Evolutionary conservation across 2,113 vertebrate genomes (phyloP).

Genomic region (Campylomormyrus tamandua): DNA sequence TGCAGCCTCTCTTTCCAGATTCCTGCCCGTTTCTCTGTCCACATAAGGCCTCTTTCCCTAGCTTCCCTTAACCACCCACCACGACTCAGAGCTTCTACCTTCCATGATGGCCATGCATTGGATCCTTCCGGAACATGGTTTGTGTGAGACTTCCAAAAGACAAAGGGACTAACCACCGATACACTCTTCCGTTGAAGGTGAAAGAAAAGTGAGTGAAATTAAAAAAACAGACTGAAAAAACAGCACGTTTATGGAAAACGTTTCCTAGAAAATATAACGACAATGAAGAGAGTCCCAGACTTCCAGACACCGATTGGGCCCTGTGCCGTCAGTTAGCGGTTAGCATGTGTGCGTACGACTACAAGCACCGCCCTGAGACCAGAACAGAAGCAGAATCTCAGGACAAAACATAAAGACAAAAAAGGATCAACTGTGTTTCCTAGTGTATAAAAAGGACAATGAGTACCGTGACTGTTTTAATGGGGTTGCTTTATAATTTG

Average conservation of each 20-base stretch:
- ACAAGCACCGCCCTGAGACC: slow-evolving; percentile 66
- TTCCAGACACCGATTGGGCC: slow-evolving; percentile 67
- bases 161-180: neutral
- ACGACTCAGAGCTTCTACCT: neutral
- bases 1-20: neutral
- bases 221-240: slow-evolving; percentile 39
- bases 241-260: slow-evolving; percentile 51
- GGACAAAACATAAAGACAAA: slow-evolving; percentile 55
- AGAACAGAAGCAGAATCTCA: slow-evolving; percentile 51
- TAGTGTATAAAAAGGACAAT: slow-evolving; percentile 51
- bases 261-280: slow-evolving; percentile 67
- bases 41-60: neutral
- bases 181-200: neutral
- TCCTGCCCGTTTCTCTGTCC: neutral
- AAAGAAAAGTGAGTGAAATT: neutral
- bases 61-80: neutral
- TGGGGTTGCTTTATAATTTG: slow-evolving; percentile 56
- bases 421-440: slow-evolving; percentile 57
- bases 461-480: slow-evolving; percentile 59
- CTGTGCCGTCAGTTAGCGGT: slow-evolving; percentile 71
- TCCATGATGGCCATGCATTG: neutral
- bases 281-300: slow-evolving; percentile 71
- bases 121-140: neutral
- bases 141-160: neutral
- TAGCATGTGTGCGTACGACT: slow-evolving; percentile 71